Conservation (phyloP, 2,113 vertebrate species). For the Eubucco bourcierii region DNA sequence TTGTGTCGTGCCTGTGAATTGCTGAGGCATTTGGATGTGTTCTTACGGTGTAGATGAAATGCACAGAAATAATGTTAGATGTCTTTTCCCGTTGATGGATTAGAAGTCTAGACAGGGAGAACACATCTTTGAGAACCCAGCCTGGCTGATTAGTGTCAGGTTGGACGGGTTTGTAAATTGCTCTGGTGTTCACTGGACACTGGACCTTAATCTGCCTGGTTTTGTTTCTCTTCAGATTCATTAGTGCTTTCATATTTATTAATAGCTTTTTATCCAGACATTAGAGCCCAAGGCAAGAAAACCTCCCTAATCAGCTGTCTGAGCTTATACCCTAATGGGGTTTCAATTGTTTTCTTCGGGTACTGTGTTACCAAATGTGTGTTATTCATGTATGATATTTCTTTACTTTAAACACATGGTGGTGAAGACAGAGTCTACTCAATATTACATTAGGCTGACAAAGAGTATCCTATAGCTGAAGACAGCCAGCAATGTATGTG, state of each 20-base stretch:
- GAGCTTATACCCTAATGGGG: constrained; percentile 48
- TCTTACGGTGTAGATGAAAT: constrained; percentile 18
- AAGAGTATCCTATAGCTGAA: neutral
- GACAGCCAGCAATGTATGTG: neutral
- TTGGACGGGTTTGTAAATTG: constrained; percentile 6
- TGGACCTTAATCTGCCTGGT: constrained; percentile 44
- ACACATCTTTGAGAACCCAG: constrained; percentile 11
- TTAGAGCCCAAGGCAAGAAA: neutral
- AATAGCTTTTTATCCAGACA: constrained; percentile 59
- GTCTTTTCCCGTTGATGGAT: constrained; percentile 49
- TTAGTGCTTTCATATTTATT: constrained; percentile 63
- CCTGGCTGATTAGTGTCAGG: constrained; percentile 48
- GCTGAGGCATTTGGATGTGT: constrained; percentile 13
- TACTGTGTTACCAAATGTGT: neutral
- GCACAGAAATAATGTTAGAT: constrained; percentile 49
- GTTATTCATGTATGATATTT: neutral
- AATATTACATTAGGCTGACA: neutral
- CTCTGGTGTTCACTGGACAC: neutral
- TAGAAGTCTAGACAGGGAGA: constrained; percentile 66
- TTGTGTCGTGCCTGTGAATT: neutral
- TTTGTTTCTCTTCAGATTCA: constrained; percentile 46
- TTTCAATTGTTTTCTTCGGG: neutral
- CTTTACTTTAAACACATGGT: neutral
- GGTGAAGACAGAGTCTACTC: neutral
- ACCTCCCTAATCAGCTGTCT: constrained; percentile 38